Conservation (phyloP, 2,888 invertebrate genomes). For the Dichetophora obliterata region DNA sequence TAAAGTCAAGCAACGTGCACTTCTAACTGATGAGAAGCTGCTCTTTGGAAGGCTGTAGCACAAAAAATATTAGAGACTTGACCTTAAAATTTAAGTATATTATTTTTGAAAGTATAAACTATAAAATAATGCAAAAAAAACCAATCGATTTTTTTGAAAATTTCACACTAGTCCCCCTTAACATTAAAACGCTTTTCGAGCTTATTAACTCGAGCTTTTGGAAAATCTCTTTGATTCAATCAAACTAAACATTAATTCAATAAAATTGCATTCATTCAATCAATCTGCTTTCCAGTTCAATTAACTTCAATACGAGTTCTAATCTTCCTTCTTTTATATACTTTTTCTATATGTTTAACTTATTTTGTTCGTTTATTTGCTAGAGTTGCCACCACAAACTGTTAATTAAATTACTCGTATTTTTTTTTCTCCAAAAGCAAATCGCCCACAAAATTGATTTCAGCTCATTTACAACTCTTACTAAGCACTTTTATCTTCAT, state of each 20-base stretch:
- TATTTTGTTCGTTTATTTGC: slow-evolving; percentile 12
- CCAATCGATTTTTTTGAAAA: too few relatives aligned
- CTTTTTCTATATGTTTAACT: not conserved
- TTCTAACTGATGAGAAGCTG: too few relatives aligned
- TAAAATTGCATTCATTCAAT: not conserved
- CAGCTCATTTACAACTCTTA: slow-evolving; percentile 32
- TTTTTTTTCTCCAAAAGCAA: not conserved
- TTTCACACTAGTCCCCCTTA: too few relatives aligned
- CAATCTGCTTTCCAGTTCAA: not conserved
- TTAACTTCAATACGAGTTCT: not conserved
- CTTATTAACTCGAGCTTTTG: too few relatives aligned
- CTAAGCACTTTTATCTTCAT: slow-evolving; percentile 18
- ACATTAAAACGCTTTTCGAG: too few relatives aligned
- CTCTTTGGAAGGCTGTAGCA: too few relatives aligned
- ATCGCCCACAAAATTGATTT: slow-evolving; percentile 22
- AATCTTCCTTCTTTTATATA: not conserved
- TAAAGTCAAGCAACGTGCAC: too few relatives aligned
- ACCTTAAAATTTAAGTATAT: too few relatives aligned
- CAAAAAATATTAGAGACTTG: too few relatives aligned
- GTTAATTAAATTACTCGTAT: slow-evolving; percentile 29
- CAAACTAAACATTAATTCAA: not conserved
- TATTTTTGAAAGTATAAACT: too few relatives aligned
- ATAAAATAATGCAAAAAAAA: too few relatives aligned
- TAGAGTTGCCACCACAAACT: slow-evolving; percentile 4
- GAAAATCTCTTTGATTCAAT: not conserved